These are phyloP conservation scores for Rhadinocentrus ornatus DNA, from an alignment of 2,797 vertebrate species.

Conservation along the genomic window DNA sequence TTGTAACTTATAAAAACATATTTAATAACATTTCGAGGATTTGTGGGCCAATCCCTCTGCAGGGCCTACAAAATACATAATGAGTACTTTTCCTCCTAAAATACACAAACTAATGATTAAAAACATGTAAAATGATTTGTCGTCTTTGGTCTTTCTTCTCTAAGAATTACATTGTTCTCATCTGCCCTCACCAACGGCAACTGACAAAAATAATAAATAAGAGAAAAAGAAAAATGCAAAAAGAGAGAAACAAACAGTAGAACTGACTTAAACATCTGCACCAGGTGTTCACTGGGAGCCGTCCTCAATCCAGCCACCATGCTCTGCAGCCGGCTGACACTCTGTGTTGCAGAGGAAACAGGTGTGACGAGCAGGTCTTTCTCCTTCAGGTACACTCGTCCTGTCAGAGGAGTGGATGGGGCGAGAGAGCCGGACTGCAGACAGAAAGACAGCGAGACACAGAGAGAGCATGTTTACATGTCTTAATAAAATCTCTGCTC, in stretches of 20 bases:
- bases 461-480: too few relatives aligned
- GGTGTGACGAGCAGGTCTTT: slow-evolving; percentile 92
- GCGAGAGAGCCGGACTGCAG: slow-evolving; percentile 88
- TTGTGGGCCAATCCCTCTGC: too few relatives aligned
- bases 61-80: too few relatives aligned
- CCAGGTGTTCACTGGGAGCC: slow-evolving; percentile 88
- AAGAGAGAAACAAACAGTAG: background rate
- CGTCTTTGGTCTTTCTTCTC: too few relatives aligned
- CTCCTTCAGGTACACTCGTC: slow-evolving; percentile 92
- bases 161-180: background rate
- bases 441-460: background rate
- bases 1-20: background rate
- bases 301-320: slow-evolving; percentile 90
- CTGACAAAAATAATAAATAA: background rate
- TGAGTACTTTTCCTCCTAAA: background rate
- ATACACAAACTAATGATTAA: background rate
- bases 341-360: slow-evolving; percentile 95
- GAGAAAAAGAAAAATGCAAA: background rate
- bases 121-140: background rate
- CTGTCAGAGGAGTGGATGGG: slow-evolving; percentile 95
- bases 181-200: too few relatives aligned
- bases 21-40: background rate
- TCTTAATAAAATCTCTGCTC: background rate
- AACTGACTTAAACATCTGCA: slow-evolving; percentile 88
- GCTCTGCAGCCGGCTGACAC: slow-evolving; percentile 92